phyloP scores from a whole-genome alignment of 2,113 vertebrate genomes.

The Corythornis vintsioides region DNA sequence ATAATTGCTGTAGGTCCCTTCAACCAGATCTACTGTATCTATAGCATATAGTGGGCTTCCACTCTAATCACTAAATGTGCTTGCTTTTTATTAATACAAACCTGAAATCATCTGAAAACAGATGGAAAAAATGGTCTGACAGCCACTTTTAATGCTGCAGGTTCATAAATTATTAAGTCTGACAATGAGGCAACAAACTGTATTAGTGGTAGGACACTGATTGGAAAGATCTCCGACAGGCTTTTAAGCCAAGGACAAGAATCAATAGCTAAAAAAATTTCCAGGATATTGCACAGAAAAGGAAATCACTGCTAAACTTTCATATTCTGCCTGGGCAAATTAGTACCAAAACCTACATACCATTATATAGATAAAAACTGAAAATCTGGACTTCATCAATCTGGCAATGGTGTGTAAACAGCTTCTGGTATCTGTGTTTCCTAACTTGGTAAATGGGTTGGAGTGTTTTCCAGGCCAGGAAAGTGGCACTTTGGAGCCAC shows the following conservation, averaged over 20 bases:
- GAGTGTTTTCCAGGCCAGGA: neutral
- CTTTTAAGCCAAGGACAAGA: conserved; percentile 1
- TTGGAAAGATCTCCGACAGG: neutral
- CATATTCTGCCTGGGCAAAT: neutral
- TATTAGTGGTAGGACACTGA: neutral
- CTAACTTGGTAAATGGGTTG: neutral
- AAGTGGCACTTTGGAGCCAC: neutral
- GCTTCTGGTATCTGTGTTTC: neutral
- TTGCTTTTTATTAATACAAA: neutral
- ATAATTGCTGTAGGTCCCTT: neutral
- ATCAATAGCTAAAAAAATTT: neutral
- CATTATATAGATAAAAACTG: neutral
- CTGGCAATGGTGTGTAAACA: neutral
- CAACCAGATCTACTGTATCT: neutral
- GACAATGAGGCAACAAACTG: neutral
- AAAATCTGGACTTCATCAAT: conserved; percentile 6
- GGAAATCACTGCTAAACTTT: neutral
- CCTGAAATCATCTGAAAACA: neutral
- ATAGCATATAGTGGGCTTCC: neutral
- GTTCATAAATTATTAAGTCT: neutral
- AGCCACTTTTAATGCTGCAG: neutral
- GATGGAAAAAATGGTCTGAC: neutral
- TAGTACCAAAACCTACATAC: neutral
- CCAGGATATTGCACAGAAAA: neutral
- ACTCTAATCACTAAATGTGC: neutral